These are phyloP conservation scores for Drosophila rufa DNA, from an alignment of 1,140 invertebrate species.

Conservation along the genomic window DNA sequence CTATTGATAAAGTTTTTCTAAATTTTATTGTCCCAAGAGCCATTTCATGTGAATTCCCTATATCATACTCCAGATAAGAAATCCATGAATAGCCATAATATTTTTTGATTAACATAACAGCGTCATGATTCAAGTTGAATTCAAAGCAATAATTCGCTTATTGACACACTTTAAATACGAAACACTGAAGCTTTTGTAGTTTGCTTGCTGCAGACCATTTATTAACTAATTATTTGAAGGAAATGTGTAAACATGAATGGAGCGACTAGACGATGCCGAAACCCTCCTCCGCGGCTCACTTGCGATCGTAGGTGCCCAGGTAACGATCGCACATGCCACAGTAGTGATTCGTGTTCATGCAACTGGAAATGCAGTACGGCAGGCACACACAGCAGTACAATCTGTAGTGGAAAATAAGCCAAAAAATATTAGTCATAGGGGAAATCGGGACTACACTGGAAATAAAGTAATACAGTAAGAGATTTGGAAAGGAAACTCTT, in stretches of 20 bases:
- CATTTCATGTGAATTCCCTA: not conserved
- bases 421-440: not conserved
- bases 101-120: not conserved
- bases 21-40: too few species aligned
- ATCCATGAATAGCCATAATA: not conserved
- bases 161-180: not conserved
- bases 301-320: slow-evolving; percentile 87
- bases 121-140: not conserved
- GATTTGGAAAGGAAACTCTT: too few species aligned
- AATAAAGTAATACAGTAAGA: too few species aligned
- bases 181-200: slow-evolving; percentile 4
- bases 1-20: too few species aligned
- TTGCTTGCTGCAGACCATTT: slow-evolving; percentile 2
- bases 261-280: slow-evolving; percentile 2
- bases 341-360: slow-evolving; percentile 88
- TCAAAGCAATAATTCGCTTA: not conserved
- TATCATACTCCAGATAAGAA: not conserved
- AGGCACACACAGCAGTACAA: slow-evolving; percentile 88
- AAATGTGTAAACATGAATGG: slow-evolving; percentile 16
- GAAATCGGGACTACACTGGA: not conserved
- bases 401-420: slow-evolving; percentile 82
- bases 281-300: slow-evolving; percentile 18
- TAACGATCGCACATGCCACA: slow-evolving; percentile 89
- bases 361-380: slow-evolving; percentile 89
- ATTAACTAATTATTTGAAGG: slow-evolving; percentile 29